Evolutionary conservation across 2,888 invertebrate genomes (phyloP).

Genomic region (Parnassius glacialis): DNA sequence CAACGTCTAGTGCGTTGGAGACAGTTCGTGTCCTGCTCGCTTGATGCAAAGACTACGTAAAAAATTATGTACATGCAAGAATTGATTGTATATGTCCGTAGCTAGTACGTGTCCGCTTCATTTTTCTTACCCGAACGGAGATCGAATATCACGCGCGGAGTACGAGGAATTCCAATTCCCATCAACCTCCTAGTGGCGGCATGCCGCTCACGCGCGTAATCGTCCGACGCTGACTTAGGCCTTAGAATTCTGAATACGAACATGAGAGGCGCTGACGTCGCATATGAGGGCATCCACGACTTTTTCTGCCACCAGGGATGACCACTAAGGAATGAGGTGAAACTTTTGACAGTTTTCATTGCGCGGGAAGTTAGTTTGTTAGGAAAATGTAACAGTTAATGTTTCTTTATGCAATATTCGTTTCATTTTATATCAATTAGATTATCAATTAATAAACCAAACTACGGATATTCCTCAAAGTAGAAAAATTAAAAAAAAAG

Average conservation of each 20-base stretch:
- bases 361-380: too few species aligned
- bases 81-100: slow-evolving; percentile 52
- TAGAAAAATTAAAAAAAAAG: too few species aligned
- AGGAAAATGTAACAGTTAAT: too few species aligned
- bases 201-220: slow-evolving; percentile 69
- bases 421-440: too few species aligned
- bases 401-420: too few species aligned
- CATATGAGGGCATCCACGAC: slow-evolving; percentile 31
- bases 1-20: neutral
- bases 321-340: too few species aligned
- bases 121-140: slow-evolving; percentile 38
- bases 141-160: slow-evolving; percentile 49
- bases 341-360: too few species aligned
- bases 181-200: slow-evolving; percentile 45
- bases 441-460: too few species aligned
- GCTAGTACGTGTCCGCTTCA: slow-evolving; percentile 72
- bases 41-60: neutral
- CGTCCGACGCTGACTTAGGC: slow-evolving; percentile 47
- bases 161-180: slow-evolving; percentile 65
- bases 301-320: too few species aligned
- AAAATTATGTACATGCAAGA: neutral
- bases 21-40: neutral
- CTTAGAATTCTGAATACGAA: slow-evolving; percentile 54
- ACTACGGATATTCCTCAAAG: too few species aligned
- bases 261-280: slow-evolving; percentile 57